Base-by-base conservation (phyloP, 2,888 invertebrate genomes). In the Andricus quercusramuli region DNA sequence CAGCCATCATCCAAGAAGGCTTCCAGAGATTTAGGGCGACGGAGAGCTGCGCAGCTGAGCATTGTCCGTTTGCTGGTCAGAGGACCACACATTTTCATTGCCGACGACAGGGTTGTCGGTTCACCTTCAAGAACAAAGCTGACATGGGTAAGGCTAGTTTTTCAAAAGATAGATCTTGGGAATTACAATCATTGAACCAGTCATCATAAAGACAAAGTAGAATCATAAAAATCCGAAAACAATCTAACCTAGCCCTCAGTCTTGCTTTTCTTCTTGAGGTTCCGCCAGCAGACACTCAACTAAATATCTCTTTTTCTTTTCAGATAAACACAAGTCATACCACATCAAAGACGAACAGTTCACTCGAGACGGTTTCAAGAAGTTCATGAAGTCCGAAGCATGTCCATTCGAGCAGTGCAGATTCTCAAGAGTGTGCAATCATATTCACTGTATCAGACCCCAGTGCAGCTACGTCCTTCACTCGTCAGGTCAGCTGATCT, bases 1-100 rank as follows among this genome's bases (percentile, higher is more conserved):
- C 98, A 0, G 99, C 99, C 25, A 99, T 99, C 88, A 97, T 98
- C 80, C 98, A 98, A 91, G 99, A 99, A 93, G 99, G 99, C 1
- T 99, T 99, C 94, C 98, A 99, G 91, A 94, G 99, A 88, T 99
- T 97, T 94, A 95, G 99, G 22, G 99, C 99, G 0, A 98, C 98
- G 0, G 99, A 99, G 93, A 98, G 97, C 93, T 99, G 99, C 93
- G 96, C 97, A 11, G 97, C 98, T 3, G 96, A 96, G 6, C 96
- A 97, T 90, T 99, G 99, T 92, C 95, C 97, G 59, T 99, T 99
- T 93, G 97, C 96, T 90, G 98, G 98, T 0, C 99, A 98, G 93
- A 94, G 98, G 87, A 99, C 99, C 79, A 99, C 99, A 11, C 99
- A 99, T 92, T 99, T 99, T 93, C 99, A 99, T 92, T 99, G 99